A percentile compares a stretch with the other conserved stretches of the same genome.
phyloP scores from a whole-genome alignment of 2,797 vertebrate species.

The Cirrhinus molitorella region DNA sequence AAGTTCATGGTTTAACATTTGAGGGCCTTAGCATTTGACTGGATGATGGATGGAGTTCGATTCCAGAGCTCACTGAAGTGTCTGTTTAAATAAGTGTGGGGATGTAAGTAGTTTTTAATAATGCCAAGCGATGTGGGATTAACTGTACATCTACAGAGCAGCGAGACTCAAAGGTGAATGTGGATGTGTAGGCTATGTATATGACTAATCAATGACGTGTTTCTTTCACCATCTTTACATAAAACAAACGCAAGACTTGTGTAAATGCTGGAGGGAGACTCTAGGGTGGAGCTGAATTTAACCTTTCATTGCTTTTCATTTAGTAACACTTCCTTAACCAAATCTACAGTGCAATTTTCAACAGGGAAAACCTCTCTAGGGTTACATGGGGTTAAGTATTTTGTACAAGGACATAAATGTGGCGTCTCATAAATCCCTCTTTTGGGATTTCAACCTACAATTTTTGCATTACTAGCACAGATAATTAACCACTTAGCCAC shows the following conservation, averaged over 20 bases:
- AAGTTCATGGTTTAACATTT: constrained; percentile 53
- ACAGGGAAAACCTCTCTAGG: not conserved
- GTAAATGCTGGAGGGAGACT: not conserved
- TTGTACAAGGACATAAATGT: constrained; percentile 20
- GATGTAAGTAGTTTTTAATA: constrained; percentile 52
- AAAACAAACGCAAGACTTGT: not conserved
- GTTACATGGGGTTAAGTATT: constrained; percentile 10
- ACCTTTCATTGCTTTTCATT: constrained; percentile 14
- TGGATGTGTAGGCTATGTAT: not conserved
- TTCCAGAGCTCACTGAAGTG: constrained; percentile 42
- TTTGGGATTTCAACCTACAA: constrained; percentile 1
- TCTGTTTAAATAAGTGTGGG: constrained; percentile 41
- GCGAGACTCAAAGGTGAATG: constrained; percentile 2
- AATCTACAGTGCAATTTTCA: constrained; percentile 11
- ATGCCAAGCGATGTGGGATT: constrained; percentile 46
- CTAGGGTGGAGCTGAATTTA: not conserved
- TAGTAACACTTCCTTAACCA: constrained; percentile 4
- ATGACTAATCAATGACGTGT: constrained; percentile 6
- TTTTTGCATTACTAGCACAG: not conserved
- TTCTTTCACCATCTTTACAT: not conserved
- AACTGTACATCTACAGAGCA: constrained; percentile 23
- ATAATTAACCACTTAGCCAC: constrained; percentile 17
- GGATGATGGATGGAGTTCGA: constrained; percentile 50
- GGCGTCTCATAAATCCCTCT: constrained; percentile 7
- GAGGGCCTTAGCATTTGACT: constrained; percentile 47